Evolutionary conservation across 2,797 vertebrate species (phyloP).

Genomic region (Phyllotis vaccarum): DNA sequence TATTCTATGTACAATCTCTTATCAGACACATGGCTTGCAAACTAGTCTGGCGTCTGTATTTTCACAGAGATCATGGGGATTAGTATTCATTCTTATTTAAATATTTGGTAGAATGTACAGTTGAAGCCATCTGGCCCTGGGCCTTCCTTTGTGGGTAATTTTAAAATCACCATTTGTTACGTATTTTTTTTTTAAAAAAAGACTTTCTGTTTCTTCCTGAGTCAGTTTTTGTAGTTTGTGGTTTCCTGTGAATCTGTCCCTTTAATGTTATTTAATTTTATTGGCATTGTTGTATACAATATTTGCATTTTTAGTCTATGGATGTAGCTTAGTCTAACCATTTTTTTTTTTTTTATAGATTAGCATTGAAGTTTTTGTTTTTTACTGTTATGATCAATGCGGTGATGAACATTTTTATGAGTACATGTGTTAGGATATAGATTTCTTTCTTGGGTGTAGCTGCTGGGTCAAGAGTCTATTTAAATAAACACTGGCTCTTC

Average conservation of each 20-base stretch:
- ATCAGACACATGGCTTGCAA: neutral
- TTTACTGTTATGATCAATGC: neutral
- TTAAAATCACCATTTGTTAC: slow-evolving; percentile 36
- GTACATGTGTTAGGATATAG: neutral
- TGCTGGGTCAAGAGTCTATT: neutral
- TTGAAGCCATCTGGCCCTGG: slow-evolving; percentile 37
- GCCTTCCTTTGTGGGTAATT: slow-evolving; percentile 60
- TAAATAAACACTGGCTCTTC: neutral
- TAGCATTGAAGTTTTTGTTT: neutral
- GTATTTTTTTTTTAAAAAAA: neutral
- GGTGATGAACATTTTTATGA: neutral
- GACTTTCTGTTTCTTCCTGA: slow-evolving; percentile 57
- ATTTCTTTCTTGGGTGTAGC: neutral
- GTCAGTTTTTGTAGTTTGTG: slow-evolving; percentile 46
- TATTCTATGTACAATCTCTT: neutral
- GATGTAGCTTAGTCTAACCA: neutral
- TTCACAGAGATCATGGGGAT: slow-evolving; percentile 21
- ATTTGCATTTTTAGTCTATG: slow-evolving; percentile 4
- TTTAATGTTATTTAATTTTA: slow-evolving; percentile 45
- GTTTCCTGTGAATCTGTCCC: slow-evolving; percentile 31
- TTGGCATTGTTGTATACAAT: neutral
- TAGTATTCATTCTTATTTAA: slow-evolving; percentile 56
- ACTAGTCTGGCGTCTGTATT: neutral
- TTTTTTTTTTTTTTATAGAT: slow-evolving; percentile 37
- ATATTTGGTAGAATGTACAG: slow-evolving; percentile 46